phyloP scores from a whole-genome alignment of 2,797 vertebrate species.

The Crenichthys baileyi region DNA sequence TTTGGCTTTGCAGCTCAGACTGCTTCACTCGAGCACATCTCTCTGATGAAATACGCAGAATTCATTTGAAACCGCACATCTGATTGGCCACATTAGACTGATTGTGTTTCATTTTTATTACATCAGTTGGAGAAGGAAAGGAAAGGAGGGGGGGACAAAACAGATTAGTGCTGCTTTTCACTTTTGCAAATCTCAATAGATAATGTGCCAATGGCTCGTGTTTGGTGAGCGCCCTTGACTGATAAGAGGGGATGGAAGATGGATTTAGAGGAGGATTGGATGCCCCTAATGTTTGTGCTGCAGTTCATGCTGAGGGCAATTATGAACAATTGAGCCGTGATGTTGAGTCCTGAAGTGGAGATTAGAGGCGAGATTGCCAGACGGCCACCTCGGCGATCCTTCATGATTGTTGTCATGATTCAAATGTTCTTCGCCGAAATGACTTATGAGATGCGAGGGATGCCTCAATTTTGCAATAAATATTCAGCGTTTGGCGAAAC shows the following conservation, averaged over 20 bases:
- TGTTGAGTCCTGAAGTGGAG: constrained; percentile 68
- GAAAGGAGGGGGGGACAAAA: constrained; percentile 17
- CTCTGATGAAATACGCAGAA: constrained; percentile 11
- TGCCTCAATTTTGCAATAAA: constrained; percentile 71
- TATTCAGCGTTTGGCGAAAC: constrained; percentile 70
- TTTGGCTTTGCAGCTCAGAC: constrained; percentile 13
- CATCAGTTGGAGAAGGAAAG: constrained; percentile 51
- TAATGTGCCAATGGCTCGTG: constrained; percentile 56
- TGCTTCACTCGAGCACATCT: constrained; percentile 4
- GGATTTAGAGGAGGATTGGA: constrained; percentile 67
- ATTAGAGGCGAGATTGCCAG: constrained; percentile 75
- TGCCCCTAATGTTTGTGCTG: constrained; percentile 63
- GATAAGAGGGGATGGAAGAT: constrained; percentile 65
- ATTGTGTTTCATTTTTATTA: not conserved
- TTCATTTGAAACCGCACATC: constrained; percentile 34
- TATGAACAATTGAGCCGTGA: constrained; percentile 74
- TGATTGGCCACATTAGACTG: not conserved
- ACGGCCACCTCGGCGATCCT: constrained; percentile 57
- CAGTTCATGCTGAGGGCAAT: constrained; percentile 74
- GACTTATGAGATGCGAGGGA: constrained; percentile 41
- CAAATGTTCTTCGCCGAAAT: constrained; percentile 62
- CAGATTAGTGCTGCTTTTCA: constrained; percentile 55
- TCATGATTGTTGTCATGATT: constrained; percentile 73
- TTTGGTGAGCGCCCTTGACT: constrained; percentile 60
- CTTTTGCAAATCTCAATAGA: constrained; percentile 63